Base-by-base conservation (phyloP, 2,888 invertebrate species). In the Anorthoa munda region DNA sequence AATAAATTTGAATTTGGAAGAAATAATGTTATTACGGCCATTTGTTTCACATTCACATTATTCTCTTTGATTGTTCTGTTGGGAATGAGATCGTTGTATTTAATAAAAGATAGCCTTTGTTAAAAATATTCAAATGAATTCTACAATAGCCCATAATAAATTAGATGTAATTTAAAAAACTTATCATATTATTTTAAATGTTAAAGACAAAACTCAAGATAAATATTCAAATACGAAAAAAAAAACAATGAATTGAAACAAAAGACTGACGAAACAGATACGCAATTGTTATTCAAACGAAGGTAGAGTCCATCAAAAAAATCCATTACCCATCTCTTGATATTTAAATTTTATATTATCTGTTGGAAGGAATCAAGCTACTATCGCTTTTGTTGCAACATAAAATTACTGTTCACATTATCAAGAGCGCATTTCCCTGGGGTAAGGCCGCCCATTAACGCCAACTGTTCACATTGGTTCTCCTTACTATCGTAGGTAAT, bases 321-420 rank as follows among this genome's bases (percentile, higher is more conserved):
- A 60, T 72, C 74, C 81, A 88, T 87, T 85, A 89, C 71, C 75
- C 66, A 56, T 70, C 60, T 84, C 79, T 79, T 83, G 85, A 85
- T 89, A 89, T 89, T 89, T 85, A 90, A 89, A 89, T 88, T 83
- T 66, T 68, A 75, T 72, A 83, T 87, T 89, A 90, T 91, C 89
- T 89, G 66, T 73, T 66, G 50, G 83, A 68, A 84, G 82, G 83
- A 87, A 91, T 91, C 88, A 85, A 58, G 85, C 83, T 85, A 85
- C 79, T 84, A 85, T 79, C 81, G 88, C 91, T 90, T 93, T 93
- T 94, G 94, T 94, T 93, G 92, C 92, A 93, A 93, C 92, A 92
- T 92, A 93, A 94, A 94, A 95, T 95, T 94, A 94, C 95, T 91
- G 92, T 92, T 92, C 92, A 90, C 92, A 93, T 93, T 94, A 94